These are phyloP conservation scores for Bradypodion pumilum DNA, from an alignment of 2,797 vertebrate species.

Conservation along the genomic window DNA sequence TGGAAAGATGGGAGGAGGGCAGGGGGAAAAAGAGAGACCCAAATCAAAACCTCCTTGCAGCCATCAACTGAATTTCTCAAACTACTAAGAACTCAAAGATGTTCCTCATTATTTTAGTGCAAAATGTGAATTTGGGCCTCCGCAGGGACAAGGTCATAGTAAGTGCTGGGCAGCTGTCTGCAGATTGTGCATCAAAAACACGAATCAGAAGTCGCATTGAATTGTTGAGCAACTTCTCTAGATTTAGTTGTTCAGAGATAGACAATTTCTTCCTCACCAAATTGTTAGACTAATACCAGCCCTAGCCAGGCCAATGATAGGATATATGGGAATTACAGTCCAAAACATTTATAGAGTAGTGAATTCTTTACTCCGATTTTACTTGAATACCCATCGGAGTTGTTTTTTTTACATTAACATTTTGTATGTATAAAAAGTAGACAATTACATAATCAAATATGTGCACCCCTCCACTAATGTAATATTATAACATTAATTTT, in stretches of 20 bases:
- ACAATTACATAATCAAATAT: too few species aligned
- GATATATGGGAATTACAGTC: neutral
- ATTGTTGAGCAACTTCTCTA: neutral
- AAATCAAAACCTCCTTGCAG: slow-evolving; percentile 14
- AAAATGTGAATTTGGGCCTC: neutral
- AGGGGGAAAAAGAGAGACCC: neutral
- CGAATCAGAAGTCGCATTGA: neutral
- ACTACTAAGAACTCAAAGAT: neutral
- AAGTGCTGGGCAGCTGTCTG: neutral
- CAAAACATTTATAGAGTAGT: neutral
- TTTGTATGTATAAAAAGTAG: too few species aligned
- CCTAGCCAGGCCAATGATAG: neutral
- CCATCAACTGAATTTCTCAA: neutral
- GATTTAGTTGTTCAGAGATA: neutral
- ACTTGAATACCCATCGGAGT: too few species aligned
- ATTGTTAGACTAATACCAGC: neutral
- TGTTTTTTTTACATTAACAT: too few species aligned
- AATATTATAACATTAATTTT: too few species aligned
- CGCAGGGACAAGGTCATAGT: neutral
- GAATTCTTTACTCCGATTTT: neutral
- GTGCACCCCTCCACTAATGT: too few species aligned
- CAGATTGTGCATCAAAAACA: neutral
- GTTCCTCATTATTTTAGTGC: neutral
- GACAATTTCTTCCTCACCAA: neutral
- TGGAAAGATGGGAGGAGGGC: neutral